A percentile compares a stretch with the other conserved stretches of the same genome.
These are phyloP conservation scores for Brachionus manjavacas DNA, from an alignment of 1,140 invertebrate species.

Conservation along the genomic window DNA sequence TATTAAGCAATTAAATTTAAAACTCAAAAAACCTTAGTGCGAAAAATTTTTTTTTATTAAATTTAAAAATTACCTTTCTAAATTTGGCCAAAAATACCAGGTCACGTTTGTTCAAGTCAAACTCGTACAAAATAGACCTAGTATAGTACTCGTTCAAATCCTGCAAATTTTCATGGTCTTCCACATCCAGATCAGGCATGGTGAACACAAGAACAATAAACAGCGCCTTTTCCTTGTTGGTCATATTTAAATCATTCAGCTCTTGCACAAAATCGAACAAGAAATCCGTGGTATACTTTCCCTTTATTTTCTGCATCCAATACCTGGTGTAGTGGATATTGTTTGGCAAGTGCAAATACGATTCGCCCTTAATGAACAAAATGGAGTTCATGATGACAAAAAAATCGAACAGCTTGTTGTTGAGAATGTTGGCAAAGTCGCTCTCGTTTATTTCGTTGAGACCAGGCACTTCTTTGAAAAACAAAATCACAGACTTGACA, in stretches of 20 bases:
- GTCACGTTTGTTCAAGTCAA: conserved; percentile 22
- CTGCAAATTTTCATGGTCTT: conserved; percentile 19
- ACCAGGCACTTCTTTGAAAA: conserved; percentile 34
- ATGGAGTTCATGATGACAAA: conserved; percentile 20
- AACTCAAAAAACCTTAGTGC: too few relatives aligned
- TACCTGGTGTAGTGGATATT: conserved; percentile 10
- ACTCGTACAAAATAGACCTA: conserved; percentile 29
- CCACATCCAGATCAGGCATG: conserved; percentile 23
- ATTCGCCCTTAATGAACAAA: conserved; percentile 19
- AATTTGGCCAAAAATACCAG: conserved; percentile 7
- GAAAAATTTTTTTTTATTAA: neutral
- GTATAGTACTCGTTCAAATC: conserved; percentile 39
- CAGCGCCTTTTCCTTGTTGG: conserved; percentile 31
- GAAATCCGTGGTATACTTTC: neutral
- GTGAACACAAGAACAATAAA: conserved; percentile 33
- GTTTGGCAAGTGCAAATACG: conserved; percentile 3
- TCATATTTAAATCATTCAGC: conserved; percentile 4
- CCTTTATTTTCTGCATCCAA: conserved; percentile 39
- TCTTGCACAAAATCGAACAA: conserved; percentile 34
- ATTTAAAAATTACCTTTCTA: neutral
- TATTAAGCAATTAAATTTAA: too few relatives aligned
- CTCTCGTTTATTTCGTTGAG: conserved; percentile 13
- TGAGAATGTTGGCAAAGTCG: conserved; percentile 36
- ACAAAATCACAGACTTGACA: neutral
- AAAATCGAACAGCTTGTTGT: conserved; percentile 41